Percentiles rank a stretch among this genome's conserved stretches.
phyloP scores from a whole-genome alignment of 2,888 invertebrate genomes.

The Drosophila leonis region DNA sequence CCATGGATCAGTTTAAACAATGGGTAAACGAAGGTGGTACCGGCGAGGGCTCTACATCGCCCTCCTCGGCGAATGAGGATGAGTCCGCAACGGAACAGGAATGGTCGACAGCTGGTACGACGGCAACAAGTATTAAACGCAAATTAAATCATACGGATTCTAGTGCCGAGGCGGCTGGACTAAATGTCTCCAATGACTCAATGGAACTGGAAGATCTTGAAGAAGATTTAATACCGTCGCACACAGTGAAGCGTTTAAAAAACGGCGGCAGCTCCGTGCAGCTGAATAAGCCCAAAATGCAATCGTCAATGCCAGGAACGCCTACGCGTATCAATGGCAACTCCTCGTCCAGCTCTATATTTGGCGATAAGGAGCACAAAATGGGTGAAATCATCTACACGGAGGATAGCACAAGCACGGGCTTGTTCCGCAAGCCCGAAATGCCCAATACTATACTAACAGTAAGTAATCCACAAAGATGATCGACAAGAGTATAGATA shows the following conservation, averaged over 20 bases:
- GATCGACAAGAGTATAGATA: neutral
- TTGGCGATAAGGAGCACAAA: conserved; percentile 45
- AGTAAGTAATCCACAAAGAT: conserved; percentile 58
- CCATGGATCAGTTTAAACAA: conserved; percentile 93
- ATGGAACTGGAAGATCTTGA: conserved; percentile 86
- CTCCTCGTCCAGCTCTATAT: conserved; percentile 28
- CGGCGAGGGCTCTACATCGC: conserved; percentile 86
- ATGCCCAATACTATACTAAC: conserved; percentile 70
- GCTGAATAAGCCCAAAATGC: conserved; percentile 69
- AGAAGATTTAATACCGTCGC: conserved; percentile 86
- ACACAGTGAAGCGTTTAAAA: conserved; percentile 86
- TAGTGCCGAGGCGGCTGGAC: conserved; percentile 63
- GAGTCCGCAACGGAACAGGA: conserved; percentile 72
- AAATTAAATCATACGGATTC: conserved; percentile 86
- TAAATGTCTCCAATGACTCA: conserved; percentile 85
- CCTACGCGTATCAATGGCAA: conserved; percentile 80
- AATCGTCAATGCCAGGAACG: conserved; percentile 52
- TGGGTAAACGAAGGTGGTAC: conserved; percentile 87
- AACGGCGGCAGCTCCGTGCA: conserved; percentile 83
- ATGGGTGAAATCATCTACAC: conserved; percentile 85
- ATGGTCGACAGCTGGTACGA: conserved; percentile 60
- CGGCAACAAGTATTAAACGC: conserved; percentile 82
- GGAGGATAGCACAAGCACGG: conserved; percentile 83
- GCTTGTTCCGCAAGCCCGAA: conserved; percentile 84
- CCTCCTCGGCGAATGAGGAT: conserved; percentile 86